Evolutionary conservation across 1,140 invertebrate species (phyloP).

Genomic region (Lordiphosa collinella): DNA sequence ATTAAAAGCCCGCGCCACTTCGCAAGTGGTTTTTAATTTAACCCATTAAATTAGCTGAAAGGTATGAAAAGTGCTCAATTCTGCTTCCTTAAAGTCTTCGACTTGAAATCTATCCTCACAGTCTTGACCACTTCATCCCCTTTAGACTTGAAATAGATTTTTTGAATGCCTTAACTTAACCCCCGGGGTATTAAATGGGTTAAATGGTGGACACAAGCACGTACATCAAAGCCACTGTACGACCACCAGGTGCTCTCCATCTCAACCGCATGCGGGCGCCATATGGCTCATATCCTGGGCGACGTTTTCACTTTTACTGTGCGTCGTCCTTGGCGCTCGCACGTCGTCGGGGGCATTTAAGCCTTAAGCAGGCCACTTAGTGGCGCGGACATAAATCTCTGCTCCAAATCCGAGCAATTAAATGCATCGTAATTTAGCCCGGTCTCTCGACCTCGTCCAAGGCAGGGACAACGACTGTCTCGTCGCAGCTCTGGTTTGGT

Average conservation of each 20-base stretch:
- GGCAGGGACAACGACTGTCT: constrained; percentile 17
- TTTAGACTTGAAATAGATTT: too few relatives aligned
- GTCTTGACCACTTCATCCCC: too few relatives aligned
- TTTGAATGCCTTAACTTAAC: too few relatives aligned
- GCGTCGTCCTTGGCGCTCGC: constrained; percentile 47
- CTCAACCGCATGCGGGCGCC: constrained; percentile 9
- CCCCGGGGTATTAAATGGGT: not conserved
- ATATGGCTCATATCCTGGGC: constrained; percentile 50
- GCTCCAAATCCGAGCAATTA: constrained; percentile 76
- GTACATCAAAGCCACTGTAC: constrained; percentile 2
- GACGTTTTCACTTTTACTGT: constrained; percentile 61
- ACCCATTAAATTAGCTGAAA: too few relatives aligned
- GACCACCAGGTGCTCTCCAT: not conserved
- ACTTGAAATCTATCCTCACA: too few relatives aligned
- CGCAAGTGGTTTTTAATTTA: too few relatives aligned
- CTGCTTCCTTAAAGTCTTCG: too few relatives aligned
- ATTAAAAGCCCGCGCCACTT: constrained; percentile 34
- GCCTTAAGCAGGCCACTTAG: constrained; percentile 77
- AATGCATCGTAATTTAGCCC: constrained; percentile 75
- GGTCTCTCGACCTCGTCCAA: constrained; percentile 9
- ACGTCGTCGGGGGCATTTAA: constrained; percentile 73
- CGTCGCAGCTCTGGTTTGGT: not conserved
- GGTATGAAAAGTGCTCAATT: too few relatives aligned
- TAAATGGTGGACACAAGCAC: constrained; percentile 9
- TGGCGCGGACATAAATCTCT: constrained; percentile 74